phyloP scores from a whole-genome alignment of 2,888 invertebrate species.

The Fissipunctia ypsillon region DNA sequence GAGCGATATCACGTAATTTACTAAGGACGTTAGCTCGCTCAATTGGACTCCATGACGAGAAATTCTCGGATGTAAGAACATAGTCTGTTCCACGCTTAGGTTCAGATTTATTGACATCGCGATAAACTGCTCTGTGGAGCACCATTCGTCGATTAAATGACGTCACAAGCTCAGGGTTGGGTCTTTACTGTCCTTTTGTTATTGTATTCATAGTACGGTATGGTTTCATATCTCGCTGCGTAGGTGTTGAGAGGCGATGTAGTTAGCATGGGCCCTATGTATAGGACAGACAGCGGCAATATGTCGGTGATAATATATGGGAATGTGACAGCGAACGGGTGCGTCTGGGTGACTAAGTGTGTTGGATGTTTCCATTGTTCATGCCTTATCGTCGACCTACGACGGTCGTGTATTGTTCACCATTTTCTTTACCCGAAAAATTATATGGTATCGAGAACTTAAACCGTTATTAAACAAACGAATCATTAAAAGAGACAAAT shows the following conservation, averaged over 20 bases:
- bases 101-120: conserved; percentile 84
- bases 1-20: conserved; percentile 61
- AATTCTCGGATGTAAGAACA: conserved; percentile 76
- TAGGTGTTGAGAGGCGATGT: conserved; percentile 39
- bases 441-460: not conserved
- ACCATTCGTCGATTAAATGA: conserved; percentile 82
- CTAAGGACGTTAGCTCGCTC: conserved; percentile 61
- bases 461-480: conserved; percentile 5
- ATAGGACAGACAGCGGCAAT: conserved; percentile 45
- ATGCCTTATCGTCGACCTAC: conserved; percentile 26
- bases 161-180: conserved; percentile 69
- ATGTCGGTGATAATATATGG: conserved; percentile 60
- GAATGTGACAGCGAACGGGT: conserved; percentile 42
- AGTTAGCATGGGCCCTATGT: conserved; percentile 46
- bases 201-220: conserved; percentile 61
- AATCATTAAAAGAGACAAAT: conserved; percentile 35
- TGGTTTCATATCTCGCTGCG: conserved; percentile 51
- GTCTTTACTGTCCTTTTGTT: conserved; percentile 76
- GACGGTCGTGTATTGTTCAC: conserved; percentile 1
- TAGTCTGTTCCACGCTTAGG: conserved; percentile 73
- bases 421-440: conserved; percentile 9
- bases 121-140: conserved; percentile 83
- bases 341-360: conserved; percentile 32
- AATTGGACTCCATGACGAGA: conserved; percentile 69
- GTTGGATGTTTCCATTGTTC: conserved; percentile 50